phyloP scores from a whole-genome alignment of 2,888 invertebrate genomes.

The Calliopum simillimum region DNA sequence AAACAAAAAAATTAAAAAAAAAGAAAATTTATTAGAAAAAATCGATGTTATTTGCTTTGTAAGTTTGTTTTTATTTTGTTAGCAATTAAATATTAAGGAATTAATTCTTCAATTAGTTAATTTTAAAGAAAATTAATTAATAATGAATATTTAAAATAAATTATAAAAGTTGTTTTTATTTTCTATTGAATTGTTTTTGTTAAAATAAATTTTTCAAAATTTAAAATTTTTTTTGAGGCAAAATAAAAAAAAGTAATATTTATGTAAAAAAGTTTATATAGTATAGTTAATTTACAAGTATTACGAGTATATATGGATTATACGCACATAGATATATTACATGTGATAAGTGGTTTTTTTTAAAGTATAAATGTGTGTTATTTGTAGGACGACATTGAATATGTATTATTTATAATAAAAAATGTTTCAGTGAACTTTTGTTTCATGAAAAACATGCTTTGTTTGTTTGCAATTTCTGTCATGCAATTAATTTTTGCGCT shows the following conservation, averaged over 20 bases:
- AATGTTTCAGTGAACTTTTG: neutral
- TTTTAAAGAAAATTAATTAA: neutral
- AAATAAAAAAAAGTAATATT: constrained; percentile 2
- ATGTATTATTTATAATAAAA: neutral
- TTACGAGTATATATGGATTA: neutral
- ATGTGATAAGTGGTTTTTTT: neutral
- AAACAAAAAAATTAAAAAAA: constrained; percentile 42
- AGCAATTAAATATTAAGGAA: constrained; percentile 10
- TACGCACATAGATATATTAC: too few species aligned
- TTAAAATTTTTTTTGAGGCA: neutral
- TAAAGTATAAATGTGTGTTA: neutral
- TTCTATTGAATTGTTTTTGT: too few species aligned
- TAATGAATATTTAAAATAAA: constrained; percentile 21
- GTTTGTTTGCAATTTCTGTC: too few species aligned
- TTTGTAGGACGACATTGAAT: neutral
- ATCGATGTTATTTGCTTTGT: constrained; percentile 48
- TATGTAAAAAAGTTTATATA: constrained; percentile 1
- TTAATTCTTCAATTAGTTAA: neutral
- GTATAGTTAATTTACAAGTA: constrained; percentile 1
- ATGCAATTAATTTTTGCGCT: too few species aligned
- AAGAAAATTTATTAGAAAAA: constrained; percentile 33
- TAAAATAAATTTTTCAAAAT: neutral
- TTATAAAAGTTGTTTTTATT: neutral
- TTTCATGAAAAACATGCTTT: neutral
- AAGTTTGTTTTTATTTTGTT: constrained; percentile 27